A percentile compares a stretch with the other conserved stretches of the same genome.
phyloP scores from a whole-genome alignment of 2,888 invertebrate species.

The Dynastes hyllus region DNA sequence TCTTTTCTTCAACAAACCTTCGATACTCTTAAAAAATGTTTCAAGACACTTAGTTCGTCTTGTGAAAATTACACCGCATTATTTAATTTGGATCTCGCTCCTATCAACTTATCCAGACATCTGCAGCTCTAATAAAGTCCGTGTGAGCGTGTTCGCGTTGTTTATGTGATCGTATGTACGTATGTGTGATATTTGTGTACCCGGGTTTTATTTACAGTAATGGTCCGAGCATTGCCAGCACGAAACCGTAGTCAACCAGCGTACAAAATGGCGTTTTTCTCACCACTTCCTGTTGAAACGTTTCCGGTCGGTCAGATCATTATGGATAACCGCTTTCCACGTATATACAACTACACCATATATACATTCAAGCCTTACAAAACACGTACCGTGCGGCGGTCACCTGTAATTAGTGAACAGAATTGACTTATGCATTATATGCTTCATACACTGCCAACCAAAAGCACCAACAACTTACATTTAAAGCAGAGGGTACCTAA shows the following conservation, averaged over 20 bases:
- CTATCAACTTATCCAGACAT: no score
- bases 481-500: no score
- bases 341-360: constrained; percentile 38
- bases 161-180: neutral
- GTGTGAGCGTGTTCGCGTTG: neutral
- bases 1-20: no score
- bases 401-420: constrained; percentile 46
- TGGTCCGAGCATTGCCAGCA: constrained; percentile 66
- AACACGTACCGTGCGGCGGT: constrained; percentile 41
- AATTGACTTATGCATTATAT: constrained; percentile 45
- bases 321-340: constrained; percentile 69
- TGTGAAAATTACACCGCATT: no score
- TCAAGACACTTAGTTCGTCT: no score
- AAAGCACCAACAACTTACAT: neutral
- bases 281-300: constrained; percentile 70
- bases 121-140: no score
- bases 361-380: constrained; percentile 20
- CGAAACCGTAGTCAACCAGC: constrained; percentile 72
- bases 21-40: no score
- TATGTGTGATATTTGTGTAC: constrained; percentile 26
- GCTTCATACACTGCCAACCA: neutral
- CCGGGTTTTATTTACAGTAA: constrained; percentile 65
- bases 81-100: no score
- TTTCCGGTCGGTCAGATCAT: constrained; percentile 71
- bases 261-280: constrained; percentile 73